Conservation (phyloP, 2,797 vertebrate genomes). For the Melanotaenia parkinsoni region DNA sequence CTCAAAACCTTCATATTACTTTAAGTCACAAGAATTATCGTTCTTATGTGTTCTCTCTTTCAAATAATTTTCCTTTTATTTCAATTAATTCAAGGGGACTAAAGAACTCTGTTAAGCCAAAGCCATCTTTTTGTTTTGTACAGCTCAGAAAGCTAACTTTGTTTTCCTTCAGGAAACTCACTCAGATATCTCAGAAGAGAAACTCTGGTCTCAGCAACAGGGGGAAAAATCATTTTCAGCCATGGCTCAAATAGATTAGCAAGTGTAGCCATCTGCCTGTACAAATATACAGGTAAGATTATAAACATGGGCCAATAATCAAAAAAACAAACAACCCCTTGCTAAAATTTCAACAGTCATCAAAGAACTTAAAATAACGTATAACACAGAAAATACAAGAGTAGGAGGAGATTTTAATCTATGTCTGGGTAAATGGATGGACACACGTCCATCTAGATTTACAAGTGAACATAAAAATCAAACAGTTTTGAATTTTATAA, state of each 20-base stretch:
- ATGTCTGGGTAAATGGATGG: too few relatives aligned
- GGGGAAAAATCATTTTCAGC: neutral
- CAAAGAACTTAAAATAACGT: too few relatives aligned
- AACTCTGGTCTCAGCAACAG: neutral
- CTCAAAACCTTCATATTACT: neutral
- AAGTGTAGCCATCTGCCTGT: neutral
- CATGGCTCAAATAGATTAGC: neutral
- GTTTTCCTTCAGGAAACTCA: constrained; percentile 1
- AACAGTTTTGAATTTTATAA: too few relatives aligned
- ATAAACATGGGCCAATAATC: neutral
- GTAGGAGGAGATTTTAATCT: too few relatives aligned
- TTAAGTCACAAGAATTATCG: neutral
- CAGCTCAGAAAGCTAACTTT: neutral
- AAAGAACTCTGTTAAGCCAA: constrained; percentile 5
- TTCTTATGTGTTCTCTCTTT: constrained; percentile 1
- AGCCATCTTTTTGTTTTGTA: neutral
- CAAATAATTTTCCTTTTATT: neutral
- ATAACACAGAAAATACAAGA: too few relatives aligned
- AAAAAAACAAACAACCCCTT: too few relatives aligned
- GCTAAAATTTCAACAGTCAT: too few relatives aligned
- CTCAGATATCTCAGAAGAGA: neutral
- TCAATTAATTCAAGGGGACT: constrained; percentile 14
- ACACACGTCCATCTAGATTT: too few relatives aligned
- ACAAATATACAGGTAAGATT: neutral
- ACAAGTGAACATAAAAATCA: too few relatives aligned